Percentiles rank a stretch among this genome's conserved stretches.
Conservation (phyloP, 2,113 vertebrate genomes). For the Bos indicus region DNA sequence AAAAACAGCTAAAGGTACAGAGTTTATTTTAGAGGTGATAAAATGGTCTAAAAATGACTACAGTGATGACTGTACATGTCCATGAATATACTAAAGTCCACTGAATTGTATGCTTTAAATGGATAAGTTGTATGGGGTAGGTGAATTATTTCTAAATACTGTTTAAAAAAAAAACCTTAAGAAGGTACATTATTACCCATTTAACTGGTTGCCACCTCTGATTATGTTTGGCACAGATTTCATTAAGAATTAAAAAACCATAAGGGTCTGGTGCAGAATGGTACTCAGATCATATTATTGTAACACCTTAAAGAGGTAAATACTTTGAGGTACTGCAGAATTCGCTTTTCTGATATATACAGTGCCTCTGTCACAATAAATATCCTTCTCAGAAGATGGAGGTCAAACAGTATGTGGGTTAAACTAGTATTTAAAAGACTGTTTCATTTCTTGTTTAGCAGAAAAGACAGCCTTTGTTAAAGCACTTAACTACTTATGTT, state of each 20-base stretch:
- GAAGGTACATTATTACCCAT: not conserved
- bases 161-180: not conserved
- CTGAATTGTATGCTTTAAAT: not conserved
- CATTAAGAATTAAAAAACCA: not conserved
- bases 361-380: not conserved
- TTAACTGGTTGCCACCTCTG: not conserved
- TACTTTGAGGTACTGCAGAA: not conserved
- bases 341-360: not conserved
- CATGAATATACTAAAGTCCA: not conserved
- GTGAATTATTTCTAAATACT: not conserved
- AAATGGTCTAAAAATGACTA: not conserved
- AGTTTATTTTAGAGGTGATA: not conserved
- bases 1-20: not conserved
- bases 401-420: not conserved
- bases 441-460: not conserved
- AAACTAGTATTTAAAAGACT: not conserved
- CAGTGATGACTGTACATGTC: not conserved
- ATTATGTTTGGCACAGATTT: not conserved
- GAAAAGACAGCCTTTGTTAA: not conserved
- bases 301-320: not conserved
- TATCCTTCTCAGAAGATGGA: not conserved
- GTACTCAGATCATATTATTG: not conserved
- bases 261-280: not conserved
- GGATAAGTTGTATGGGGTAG: not conserved
- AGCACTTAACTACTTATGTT: not conserved